Conservation (phyloP, 37 sponge, comb jelly and placozoan species). For the Ianthella basta region DNA sequence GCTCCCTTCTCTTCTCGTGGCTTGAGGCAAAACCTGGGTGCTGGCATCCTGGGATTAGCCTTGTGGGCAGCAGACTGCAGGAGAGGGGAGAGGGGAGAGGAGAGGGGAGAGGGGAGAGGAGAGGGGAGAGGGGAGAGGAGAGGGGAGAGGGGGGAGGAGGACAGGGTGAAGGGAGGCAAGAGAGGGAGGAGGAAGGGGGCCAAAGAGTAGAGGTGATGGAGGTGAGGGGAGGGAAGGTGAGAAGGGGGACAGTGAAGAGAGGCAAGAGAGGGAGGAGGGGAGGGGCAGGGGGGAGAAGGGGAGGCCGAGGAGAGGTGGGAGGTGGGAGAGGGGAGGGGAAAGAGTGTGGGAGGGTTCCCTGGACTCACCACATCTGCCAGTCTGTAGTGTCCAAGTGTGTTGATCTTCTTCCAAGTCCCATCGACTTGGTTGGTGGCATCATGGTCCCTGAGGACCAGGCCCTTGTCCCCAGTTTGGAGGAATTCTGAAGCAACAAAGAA, state of each 20-base stretch:
- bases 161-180: background rate
- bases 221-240: background rate
- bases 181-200: background rate
- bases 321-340: conserved; percentile 10
- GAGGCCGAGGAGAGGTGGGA: background rate
- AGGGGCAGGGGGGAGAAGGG: conserved; percentile 1
- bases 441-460: conserved; percentile 66
- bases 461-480: conserved; percentile 29
- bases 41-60: background rate
- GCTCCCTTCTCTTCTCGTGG: conserved; percentile 11
- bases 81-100: background rate
- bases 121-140: background rate
- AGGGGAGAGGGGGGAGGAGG: background rate
- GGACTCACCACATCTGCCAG: conserved; percentile 78
- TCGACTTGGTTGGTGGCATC: conserved; percentile 75
- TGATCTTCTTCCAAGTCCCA: conserved; percentile 86
- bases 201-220: background rate
- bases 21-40: background rate
- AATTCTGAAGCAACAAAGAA: background rate
- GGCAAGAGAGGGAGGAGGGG: conserved; percentile 11
- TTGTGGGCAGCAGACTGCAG: conserved; percentile 30
- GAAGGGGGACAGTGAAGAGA: background rate
- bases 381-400: conserved; percentile 93
- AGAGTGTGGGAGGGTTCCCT: no score
- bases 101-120: background rate